Base-by-base conservation (phyloP, 1,140 invertebrate genomes). In the Chironomus tepperi region DNA sequence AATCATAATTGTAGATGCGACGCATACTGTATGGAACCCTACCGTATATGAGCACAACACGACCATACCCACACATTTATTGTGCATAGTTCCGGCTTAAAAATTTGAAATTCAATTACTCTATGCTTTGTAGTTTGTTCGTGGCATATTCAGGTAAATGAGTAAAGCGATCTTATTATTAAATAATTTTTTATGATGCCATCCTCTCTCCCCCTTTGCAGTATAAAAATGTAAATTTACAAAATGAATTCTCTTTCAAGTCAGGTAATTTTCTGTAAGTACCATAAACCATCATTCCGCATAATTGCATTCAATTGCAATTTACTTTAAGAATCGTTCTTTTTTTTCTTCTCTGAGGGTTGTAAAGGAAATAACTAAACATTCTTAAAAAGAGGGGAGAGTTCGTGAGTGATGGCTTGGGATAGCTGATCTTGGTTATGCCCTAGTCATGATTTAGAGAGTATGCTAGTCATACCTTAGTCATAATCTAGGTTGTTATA, bases 71-170 rank as follows among this genome's bases (percentile, higher is more conserved):
- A 57, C 47, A 57, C 47, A 57, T 5, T 57, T 57, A 57, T 57
- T 57, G 47, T 57, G 47, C 47, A 57, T 57, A 57, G 47, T 57
- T 57, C 47, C 47, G 47, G 47, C 47, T 57, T 57, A 57, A 34
- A 34, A 12, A n/a, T 57, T 57, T 57, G n/a, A 57, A 57, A 57
- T 57, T 57, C 47, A 57, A 57, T 57, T 57, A 57, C 47, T 15
- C 10, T 15, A 57, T 57, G 12, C 15, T n/a, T 57, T 57, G 3
- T 57, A n/a, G n/a, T 5, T 12, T 57, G 47, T n/a, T 57, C n/a
- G 47, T 57, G 1, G 12, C n/a, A n/a, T 57, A 3, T 57, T 57
- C 47, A 57, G 47, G 47, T 57, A 57, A 57, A 57, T 57, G 24
- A 34, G 24, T 34, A 34, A 34, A 34, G 24, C 24, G 24, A 34